phyloP scores from a whole-genome alignment of 2,113 vertebrate species.

The Paracyprichromis sp. region DNA sequence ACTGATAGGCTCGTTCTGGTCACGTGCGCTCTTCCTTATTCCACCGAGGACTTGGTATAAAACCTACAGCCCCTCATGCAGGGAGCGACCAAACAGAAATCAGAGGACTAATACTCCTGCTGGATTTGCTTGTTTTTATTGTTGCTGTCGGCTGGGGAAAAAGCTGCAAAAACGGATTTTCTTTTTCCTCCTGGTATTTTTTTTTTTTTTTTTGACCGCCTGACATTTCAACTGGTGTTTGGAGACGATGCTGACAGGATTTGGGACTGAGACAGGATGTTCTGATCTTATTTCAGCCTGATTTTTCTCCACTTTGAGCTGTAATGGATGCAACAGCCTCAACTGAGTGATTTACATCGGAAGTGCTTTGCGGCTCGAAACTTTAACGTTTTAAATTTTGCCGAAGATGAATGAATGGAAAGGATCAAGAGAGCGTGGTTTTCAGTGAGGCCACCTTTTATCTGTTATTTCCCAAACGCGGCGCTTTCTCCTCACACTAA shows the following conservation, averaged over 20 bases:
- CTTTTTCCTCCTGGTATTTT: not conserved
- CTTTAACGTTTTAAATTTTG: not conserved
- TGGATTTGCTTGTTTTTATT: constrained; percentile 10
- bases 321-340: constrained; percentile 25
- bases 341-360: constrained; percentile 21
- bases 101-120: not conserved
- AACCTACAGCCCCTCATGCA: constrained; percentile 26
- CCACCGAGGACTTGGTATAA: constrained; percentile 37
- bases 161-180: not conserved
- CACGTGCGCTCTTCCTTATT: constrained; percentile 59
- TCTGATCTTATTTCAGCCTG: not conserved
- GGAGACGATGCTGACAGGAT: constrained; percentile 21
- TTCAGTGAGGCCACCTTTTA: constrained; percentile 6
- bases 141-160: not conserved
- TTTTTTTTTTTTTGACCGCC: not conserved
- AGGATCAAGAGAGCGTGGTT: constrained; percentile 22
- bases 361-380: constrained; percentile 21
- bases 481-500: not conserved
- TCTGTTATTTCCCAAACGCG: not conserved
- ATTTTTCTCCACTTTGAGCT: not conserved
- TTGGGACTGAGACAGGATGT: not conserved
- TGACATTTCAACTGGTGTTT: constrained; percentile 55
- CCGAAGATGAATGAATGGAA: constrained; percentile 44
- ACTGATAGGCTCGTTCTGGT: constrained; percentile 40
- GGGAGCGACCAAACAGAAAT: constrained; percentile 40